Base-by-base conservation (phyloP, 2,888 invertebrate genomes). In the Poecilus cupreus region DNA sequence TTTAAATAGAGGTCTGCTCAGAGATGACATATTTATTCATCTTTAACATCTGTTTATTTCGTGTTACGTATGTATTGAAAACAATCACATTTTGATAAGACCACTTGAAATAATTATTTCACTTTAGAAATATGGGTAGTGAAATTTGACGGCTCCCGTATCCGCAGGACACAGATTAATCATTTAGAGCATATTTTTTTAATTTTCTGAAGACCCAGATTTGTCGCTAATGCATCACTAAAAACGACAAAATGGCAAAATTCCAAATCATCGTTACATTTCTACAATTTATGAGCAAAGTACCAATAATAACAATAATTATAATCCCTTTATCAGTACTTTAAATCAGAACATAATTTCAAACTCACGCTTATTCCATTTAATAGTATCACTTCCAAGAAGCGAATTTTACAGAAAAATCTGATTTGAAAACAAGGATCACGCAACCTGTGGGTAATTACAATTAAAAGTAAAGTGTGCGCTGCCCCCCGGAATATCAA, bases 351-450 rank as follows among this genome's bases (percentile, higher is more conserved):
- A 18, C 43, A 51, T 51, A 51, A 51, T 51, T 20, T 51, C 18
- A 16, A 51, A 68, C 64, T 60, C 60, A 68, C 64, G 37, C 64
- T 68, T 51, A 51, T 20, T 16, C 64, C 32, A 68, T 68, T 32
- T 68, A 68, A 60, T 26, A 60, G 26, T 68, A 74, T 74, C 70
- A 64, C 70, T 54, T 75, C 75, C 32, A 43, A 72, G 72, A 72
- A 72, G 70, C 70, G 43, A 72, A 72, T 46, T 72, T 72, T 72
- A 72, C 72, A 72, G 26, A 72, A 43, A 72, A 72, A 70, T 70
- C 70, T 39, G 70, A 70, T 70, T 70, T 70, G 37, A 70, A 70
- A 70, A 43, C 70, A 70, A 70, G 70, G 49, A 72, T 43, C 72
- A 72, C 72, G 72, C 72, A 49, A 72, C 20, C 24, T 72, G n/a